phyloP scores from a whole-genome alignment of 2,888 invertebrate species.

The Brachycybe producta region DNA sequence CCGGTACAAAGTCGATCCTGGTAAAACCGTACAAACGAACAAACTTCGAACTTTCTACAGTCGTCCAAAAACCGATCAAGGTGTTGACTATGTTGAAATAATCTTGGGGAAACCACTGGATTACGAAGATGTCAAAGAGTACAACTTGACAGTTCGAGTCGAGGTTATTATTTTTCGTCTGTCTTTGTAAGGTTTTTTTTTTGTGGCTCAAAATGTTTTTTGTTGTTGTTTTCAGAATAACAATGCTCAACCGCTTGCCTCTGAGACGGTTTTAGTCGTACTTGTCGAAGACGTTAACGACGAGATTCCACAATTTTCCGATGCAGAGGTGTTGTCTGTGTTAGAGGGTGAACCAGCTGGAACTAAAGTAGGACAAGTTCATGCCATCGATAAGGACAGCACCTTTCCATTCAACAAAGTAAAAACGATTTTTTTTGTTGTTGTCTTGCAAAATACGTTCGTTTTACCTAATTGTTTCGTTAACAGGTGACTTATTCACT shows the following conservation, averaged over 20 bases:
- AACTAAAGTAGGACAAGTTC: constrained; percentile 72
- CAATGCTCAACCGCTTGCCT: constrained; percentile 67
- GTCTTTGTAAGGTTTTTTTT: background rate
- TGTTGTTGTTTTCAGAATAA: constrained; percentile 27
- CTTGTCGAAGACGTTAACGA: constrained; percentile 79
- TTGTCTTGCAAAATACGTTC: background rate
- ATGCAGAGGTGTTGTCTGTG: constrained; percentile 65
- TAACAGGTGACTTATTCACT: constrained; percentile 56
- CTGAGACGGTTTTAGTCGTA: constrained; percentile 63
- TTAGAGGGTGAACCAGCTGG: constrained; percentile 71
- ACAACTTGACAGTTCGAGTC: constrained; percentile 67
- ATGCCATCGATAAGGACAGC: constrained; percentile 74
- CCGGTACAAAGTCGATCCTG: constrained; percentile 64
- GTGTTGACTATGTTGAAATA: constrained; percentile 53
- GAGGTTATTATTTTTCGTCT: constrained; percentile 36
- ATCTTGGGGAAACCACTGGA: constrained; percentile 63
- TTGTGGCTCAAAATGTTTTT: background rate
- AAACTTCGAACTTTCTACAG: constrained; percentile 53
- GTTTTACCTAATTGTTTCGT: background rate
- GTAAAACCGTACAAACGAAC: constrained; percentile 74
- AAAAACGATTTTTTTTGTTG: constrained; percentile 10
- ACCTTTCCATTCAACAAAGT: constrained; percentile 66
- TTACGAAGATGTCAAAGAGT: constrained; percentile 71
- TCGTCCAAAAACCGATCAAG: constrained; percentile 36
- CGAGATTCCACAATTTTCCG: constrained; percentile 71